Conservation (phyloP, 2,113 vertebrate species). For the Centropus bengalensis region DNA sequence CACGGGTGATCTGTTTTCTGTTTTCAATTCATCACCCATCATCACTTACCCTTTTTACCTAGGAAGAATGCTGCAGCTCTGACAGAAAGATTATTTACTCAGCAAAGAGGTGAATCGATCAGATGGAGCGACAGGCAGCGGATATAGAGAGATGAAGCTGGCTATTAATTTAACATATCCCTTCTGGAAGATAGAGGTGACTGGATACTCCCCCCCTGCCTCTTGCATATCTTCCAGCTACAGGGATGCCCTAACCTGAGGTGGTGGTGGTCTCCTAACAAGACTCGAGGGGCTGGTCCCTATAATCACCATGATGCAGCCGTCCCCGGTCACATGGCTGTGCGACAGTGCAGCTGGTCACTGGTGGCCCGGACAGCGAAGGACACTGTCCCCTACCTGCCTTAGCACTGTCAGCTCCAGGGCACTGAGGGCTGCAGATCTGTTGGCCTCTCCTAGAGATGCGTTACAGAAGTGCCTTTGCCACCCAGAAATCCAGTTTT, state of each 20-base stretch:
- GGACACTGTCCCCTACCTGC: not conserved
- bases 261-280: not conserved
- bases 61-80: not conserved
- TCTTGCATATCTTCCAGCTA: not conserved
- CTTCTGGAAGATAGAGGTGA: not conserved
- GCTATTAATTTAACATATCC: not conserved
- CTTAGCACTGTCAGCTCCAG: not conserved
- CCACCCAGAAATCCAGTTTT: not conserved
- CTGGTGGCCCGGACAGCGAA: not conserved
- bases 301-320: too few species aligned
- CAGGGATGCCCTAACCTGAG: not conserved
- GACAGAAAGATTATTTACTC: not conserved
- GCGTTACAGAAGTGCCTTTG: not conserved
- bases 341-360: not conserved
- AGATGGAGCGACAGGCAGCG: not conserved
- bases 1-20: not conserved
- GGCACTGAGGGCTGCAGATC: not conserved
- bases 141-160: not conserved
- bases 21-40: not conserved
- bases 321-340: not conserved
- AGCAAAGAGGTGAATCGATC: not conserved
- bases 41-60: not conserved
- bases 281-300: not conserved
- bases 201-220: not conserved
- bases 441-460: not conserved